phyloP scores from a whole-genome alignment of 1,140 invertebrate species.

The Drosophila simulans region DNA sequence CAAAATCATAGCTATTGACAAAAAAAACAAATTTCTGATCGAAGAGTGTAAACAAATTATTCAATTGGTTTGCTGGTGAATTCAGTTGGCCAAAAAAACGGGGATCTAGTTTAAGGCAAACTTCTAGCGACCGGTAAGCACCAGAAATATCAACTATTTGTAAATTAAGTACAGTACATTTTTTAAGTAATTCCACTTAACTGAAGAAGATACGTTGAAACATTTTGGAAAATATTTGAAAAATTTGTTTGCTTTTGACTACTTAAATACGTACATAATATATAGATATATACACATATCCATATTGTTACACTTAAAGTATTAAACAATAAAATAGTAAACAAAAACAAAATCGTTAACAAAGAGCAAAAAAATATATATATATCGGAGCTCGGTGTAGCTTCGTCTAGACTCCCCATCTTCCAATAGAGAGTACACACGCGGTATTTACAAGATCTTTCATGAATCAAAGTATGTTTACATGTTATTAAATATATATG shows the following conservation, averaged over 20 bases:
- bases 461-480: constrained; percentile 29
- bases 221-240: constrained; percentile 29
- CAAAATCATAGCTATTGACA: constrained; percentile 24
- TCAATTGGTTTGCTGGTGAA: constrained; percentile 20
- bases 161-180: constrained; percentile 75
- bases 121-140: constrained; percentile 47
- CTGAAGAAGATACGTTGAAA: constrained; percentile 9
- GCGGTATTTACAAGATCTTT: constrained; percentile 70
- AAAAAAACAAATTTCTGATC: constrained; percentile 14
- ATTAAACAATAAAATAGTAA: constrained; percentile 67
- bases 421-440: constrained; percentile 52
- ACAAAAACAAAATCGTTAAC: constrained; percentile 77
- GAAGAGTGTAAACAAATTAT: constrained; percentile 11
- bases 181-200: constrained; percentile 28
- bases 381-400: constrained; percentile 31
- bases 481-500: constrained; percentile 28
- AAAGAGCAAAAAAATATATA: constrained; percentile 53
- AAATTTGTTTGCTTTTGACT: constrained; percentile 43
- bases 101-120: constrained; percentile 53
- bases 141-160: constrained; percentile 40
- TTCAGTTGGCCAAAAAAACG: constrained; percentile 28
- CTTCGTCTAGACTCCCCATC: constrained; percentile 11
- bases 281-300: constrained; percentile 40
- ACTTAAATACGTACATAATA: constrained; percentile 48
- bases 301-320: constrained; percentile 35